phyloP scores from a whole-genome alignment of 1,140 invertebrate species.

The Penaeus japonicus region DNA sequence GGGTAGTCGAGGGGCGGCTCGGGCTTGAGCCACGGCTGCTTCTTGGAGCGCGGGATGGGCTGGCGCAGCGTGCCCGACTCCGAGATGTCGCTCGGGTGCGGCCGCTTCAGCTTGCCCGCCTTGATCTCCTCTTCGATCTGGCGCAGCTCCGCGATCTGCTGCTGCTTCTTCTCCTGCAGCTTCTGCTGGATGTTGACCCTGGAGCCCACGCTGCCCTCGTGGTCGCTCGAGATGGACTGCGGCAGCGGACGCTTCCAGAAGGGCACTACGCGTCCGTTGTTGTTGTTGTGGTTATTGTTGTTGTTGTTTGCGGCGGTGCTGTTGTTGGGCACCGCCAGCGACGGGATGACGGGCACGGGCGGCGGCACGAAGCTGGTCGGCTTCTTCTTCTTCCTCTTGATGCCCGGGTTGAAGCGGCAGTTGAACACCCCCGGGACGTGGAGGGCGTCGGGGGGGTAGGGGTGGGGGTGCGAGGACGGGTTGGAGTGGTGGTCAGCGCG shows the following conservation, averaged over 20 bases:
- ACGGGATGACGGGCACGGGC: slow-evolving; percentile 66
- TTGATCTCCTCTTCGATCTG: slow-evolving; percentile 78
- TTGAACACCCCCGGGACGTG: slow-evolving; percentile 86
- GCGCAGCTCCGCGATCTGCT: slow-evolving; percentile 82
- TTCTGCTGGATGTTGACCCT: slow-evolving; percentile 86
- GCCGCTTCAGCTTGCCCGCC: slow-evolving; percentile 77
- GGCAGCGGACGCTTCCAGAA: slow-evolving; percentile 83
- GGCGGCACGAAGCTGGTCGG: slow-evolving; percentile 85
- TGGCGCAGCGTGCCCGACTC: slow-evolving; percentile 63
- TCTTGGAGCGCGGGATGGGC: slow-evolving; percentile 67
- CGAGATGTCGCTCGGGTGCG: slow-evolving; percentile 64
- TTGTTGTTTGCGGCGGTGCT: background rate
- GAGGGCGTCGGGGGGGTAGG: slow-evolving; percentile 54
- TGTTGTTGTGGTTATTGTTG: slow-evolving; percentile 49
- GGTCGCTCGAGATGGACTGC: slow-evolving; percentile 73
- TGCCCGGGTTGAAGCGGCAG: slow-evolving; percentile 82
- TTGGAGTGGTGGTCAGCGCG: slow-evolving; percentile 29
- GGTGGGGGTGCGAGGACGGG: slow-evolving; percentile 34
- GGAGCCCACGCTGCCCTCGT: slow-evolving; percentile 77
- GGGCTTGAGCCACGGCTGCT: slow-evolving; percentile 68
- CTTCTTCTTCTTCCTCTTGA: slow-evolving; percentile 87
- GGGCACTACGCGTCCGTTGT: slow-evolving; percentile 66
- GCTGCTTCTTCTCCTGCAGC: slow-evolving; percentile 86
- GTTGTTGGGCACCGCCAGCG: slow-evolving; percentile 52
- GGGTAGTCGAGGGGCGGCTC: slow-evolving; percentile 63